These are phyloP conservation scores for Morinoia aosen DNA, from an alignment of 2,888 invertebrate species.

Conservation along the genomic window DNA sequence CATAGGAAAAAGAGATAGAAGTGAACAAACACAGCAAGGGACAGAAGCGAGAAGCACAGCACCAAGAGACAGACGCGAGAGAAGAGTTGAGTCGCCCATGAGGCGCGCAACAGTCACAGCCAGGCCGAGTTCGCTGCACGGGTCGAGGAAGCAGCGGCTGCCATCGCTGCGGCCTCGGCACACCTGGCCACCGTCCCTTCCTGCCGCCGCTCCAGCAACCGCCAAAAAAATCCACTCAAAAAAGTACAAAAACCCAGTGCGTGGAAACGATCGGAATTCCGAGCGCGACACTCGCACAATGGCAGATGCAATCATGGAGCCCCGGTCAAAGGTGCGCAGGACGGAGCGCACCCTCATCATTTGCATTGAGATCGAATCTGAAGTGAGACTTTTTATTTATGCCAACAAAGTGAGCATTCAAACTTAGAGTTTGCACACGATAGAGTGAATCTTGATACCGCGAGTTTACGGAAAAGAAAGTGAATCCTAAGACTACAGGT, in stretches of 20 bases:
- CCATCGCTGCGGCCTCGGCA: background rate
- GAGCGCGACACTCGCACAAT: constrained; percentile 42
- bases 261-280: constrained; percentile 52
- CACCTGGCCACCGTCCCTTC: constrained; percentile 37
- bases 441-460: background rate
- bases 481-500: constrained; percentile 4
- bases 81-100: background rate
- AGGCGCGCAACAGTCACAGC: background rate
- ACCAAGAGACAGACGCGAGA: background rate
- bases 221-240: constrained; percentile 35
- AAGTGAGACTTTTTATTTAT: constrained; percentile 8
- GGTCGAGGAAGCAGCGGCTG: background rate
- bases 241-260: constrained; percentile 21
- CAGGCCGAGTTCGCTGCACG: background rate
- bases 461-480: background rate
- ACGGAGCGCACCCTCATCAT: constrained; percentile 16
- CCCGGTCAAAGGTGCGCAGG: constrained; percentile 44
- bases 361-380: constrained; percentile 51
- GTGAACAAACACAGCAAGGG: too few species aligned
- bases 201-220: constrained; percentile 19
- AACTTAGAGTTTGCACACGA: background rate
- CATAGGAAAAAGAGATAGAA: too few species aligned
- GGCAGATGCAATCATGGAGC: constrained; percentile 47
- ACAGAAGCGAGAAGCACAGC: background rate
- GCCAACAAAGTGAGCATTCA: constrained; percentile 39